phyloP scores from a whole-genome alignment of 1,140 invertebrate species.

The Neotoxoptera formosana region DNA sequence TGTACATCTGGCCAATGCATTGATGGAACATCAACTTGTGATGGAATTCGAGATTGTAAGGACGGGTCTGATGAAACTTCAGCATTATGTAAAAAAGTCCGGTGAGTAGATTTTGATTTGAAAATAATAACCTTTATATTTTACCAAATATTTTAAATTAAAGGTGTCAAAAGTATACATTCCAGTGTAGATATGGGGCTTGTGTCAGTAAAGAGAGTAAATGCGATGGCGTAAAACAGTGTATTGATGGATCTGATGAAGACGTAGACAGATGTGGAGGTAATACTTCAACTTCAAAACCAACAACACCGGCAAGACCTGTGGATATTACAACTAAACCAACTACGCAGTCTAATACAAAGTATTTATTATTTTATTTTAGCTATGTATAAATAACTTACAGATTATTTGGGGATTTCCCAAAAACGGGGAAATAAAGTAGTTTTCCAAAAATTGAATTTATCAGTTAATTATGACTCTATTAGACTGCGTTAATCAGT shows the following conservation, averaged over 20 bases:
- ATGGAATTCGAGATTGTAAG: conserved; percentile 71
- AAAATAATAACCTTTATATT: not conserved
- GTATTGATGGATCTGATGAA: conserved; percentile 61
- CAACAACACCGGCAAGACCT: not conserved
- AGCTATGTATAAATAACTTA: no score
- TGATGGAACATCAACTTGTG: conserved; percentile 71
- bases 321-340: not conserved
- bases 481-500: no score
- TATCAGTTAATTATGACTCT: no score
- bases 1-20: conserved; percentile 73
- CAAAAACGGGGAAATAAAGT: no score
- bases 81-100: not conserved
- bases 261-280: conserved; percentile 57
- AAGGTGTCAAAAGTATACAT: conserved; percentile 16
- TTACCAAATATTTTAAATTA: not conserved
- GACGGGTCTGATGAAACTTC: conserved; percentile 72
- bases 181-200: conserved; percentile 65
- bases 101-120: not conserved
- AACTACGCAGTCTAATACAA: not conserved
- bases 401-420: no score
- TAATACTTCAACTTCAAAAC: not conserved
- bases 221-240: conserved; percentile 60
- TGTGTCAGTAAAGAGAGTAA: conserved; percentile 72
- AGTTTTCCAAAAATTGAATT: no score
- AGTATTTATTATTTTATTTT: not conserved